Percentiles rank a stretch among this genome's conserved stretches.
phyloP scores from a whole-genome alignment of 2,113 vertebrate genomes.

The Dipodomys spectabilis region DNA sequence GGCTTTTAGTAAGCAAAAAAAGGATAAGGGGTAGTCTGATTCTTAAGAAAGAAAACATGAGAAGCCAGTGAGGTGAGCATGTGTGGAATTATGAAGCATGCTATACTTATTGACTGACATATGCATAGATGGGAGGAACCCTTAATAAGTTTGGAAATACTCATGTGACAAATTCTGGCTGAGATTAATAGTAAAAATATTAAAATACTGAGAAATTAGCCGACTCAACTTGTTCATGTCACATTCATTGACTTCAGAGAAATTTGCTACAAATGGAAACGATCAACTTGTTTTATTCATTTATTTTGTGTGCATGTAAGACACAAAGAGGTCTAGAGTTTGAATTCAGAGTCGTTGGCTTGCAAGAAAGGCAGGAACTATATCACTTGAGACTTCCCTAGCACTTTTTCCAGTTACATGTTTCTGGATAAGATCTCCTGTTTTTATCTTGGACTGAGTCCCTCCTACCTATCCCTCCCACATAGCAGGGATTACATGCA shows the following conservation, averaged over 20 bases:
- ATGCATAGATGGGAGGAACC: background rate
- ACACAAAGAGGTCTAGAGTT: too few relatives aligned
- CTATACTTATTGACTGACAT: background rate
- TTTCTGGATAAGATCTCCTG: too few relatives aligned
- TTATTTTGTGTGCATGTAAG: too few relatives aligned
- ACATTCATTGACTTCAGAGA: background rate
- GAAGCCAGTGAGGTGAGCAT: background rate
- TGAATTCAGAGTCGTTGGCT: too few relatives aligned
- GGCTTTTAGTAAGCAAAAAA: background rate
- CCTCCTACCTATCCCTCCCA: too few relatives aligned
- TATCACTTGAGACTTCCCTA: too few relatives aligned
- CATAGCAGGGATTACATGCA: too few relatives aligned
- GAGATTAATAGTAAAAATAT: too few relatives aligned
- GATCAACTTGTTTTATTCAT: background rate
- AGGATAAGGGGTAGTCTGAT: background rate
- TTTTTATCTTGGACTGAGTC: too few relatives aligned
- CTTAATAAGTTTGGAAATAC: background rate
- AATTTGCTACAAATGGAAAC: background rate
- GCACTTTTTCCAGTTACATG: too few relatives aligned
- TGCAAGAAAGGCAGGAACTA: too few relatives aligned
- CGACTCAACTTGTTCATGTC: background rate
- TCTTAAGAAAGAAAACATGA: background rate
- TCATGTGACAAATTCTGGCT: background rate
- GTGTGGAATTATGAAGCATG: too few relatives aligned
- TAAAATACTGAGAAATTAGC: background rate